Base-by-base conservation (phyloP, 2,113 vertebrate species). In the Otolemur garnettii region DNA sequence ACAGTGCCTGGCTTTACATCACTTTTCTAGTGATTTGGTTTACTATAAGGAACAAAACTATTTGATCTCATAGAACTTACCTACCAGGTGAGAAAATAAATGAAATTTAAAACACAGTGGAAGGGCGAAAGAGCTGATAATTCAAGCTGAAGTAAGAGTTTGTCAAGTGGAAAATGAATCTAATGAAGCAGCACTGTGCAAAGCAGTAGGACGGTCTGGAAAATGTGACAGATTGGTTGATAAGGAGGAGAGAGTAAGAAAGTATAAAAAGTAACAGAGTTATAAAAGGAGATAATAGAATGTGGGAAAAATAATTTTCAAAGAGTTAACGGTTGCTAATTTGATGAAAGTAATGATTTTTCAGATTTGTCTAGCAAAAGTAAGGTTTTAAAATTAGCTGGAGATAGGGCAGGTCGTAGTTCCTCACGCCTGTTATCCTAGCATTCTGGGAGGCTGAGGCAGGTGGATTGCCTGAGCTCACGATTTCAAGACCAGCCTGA, bases 121-220 rank as follows among this genome's bases (percentile, higher is more conserved):
- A 90, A 89, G 19, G 3, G 26, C 42, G 45, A 24, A 71, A 71
- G 14, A 75, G 3, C 21, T 85, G 18, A 18, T 13, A 38, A 38
- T 30, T 62, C 30, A 95, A 94, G n/a, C 10, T 5, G 11, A 85
- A 80, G 45, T 68, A 35, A 95, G 59, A 88, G 60, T 55, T 84
- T 72, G 53, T 59, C 19, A 42, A 60, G 1, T 93, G 57, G 45
- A 72, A 87, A 93, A 91, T 57, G 78, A 69, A 82, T 50, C 22
- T 38, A 72, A 38, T 4, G 9, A 71, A 30, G 17, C 14, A 64
- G 55, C 50, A 60, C 15, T 15, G 35, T 60, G 18, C 80, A 18
- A 60, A 82, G 38, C 71, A 90, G 64, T 50, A 64, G 11, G 78
- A 50, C 45, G 53, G 10, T 53, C 14, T 87, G 24, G 42, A 71